These are phyloP conservation scores for Crocodylus rhombifer DNA, from an alignment of 2,797 vertebrate genomes.

Conservation along the genomic window DNA sequence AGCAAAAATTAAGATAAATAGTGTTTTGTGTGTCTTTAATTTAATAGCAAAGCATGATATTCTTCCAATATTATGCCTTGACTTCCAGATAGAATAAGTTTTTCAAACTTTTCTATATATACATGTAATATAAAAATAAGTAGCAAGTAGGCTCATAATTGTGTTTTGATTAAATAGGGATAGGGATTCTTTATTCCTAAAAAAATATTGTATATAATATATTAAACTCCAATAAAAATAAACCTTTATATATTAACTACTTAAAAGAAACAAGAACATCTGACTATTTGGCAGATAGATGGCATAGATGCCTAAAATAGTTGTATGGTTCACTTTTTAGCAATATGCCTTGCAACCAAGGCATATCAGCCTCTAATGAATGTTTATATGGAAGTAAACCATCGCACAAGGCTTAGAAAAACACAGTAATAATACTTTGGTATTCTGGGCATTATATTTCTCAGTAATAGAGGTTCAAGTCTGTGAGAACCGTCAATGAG, in stretches of 20 bases:
- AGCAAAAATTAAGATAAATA: neutral
- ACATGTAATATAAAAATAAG: neutral
- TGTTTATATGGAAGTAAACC: constrained; percentile 23
- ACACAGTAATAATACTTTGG: constrained; percentile 21
- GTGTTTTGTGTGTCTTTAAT: neutral
- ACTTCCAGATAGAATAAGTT: neutral
- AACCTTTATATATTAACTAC: constrained; percentile 38
- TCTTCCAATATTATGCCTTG: neutral
- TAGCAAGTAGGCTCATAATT: neutral
- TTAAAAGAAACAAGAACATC: neutral
- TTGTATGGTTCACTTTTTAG: neutral
- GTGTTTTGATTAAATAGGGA: neutral
- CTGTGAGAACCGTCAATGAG: neutral
- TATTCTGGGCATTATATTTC: constrained; percentile 1
- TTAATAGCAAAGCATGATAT: neutral
- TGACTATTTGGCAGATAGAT: neutral
- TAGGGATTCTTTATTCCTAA: neutral
- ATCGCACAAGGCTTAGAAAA: constrained; percentile 25
- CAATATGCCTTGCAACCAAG: constrained; percentile 24
- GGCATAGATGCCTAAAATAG: constrained; percentile 23
- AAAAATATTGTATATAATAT: neutral
- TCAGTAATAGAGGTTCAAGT: neutral
- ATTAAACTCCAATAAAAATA: constrained; percentile 20
- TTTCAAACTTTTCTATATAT: neutral
- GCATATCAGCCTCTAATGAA: neutral